Base-by-base conservation (phyloP, 1,140 invertebrate species). In the Tetramorium simillimum region DNA sequence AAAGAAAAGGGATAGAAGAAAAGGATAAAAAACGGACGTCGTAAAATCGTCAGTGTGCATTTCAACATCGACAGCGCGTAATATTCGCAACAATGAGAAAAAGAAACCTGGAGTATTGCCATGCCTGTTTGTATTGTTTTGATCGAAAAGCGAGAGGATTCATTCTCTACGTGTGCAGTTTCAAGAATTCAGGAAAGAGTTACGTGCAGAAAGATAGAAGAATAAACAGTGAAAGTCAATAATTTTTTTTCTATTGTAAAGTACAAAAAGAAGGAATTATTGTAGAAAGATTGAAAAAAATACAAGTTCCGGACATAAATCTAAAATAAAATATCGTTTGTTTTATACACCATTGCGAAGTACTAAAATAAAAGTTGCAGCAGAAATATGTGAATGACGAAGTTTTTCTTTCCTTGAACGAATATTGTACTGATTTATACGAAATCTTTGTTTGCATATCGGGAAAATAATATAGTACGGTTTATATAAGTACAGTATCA, bases 21-120 rank as follows among this genome's bases (percentile, higher is more conserved):
- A 18, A 18, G 51, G n/a, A 21, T 65, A 37, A 1, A 1, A 12
- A 24, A n/a, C 18, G 28, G 18, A 7, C 9, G 7, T 6, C 37
- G 10, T 65, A 43, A 40, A 65, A 9, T 1, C 1, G 0, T 62
- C 3, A 33, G 18, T 1, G 37, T 12, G 9, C 18, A 65, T 14
- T 21, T 65, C 12, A 5, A 46, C 40, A 16, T 3, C 18, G n/a
- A 43, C n/a, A 21, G 16, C 2, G 18, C 65, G n/a, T 69, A 49
- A 69, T 69, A 69, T 69, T 69, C 6, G 65, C 65, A 67, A 69
- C 65, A 69, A 69, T 69, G 21, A 24, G 0, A 24, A 69, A 69
- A 33, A 33, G 49, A 18, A 28, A n/a, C 28, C 33, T 69, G 1
- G 1, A 21, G 3, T 49, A 24, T 46, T 0, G 21, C 6, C 40